A percentile compares a stretch with the other conserved stretches of the same genome.
These are phyloP conservation scores for Hyphantria cunea DNA, from an alignment of 1,140 invertebrate genomes.

Conservation along the genomic window DNA sequence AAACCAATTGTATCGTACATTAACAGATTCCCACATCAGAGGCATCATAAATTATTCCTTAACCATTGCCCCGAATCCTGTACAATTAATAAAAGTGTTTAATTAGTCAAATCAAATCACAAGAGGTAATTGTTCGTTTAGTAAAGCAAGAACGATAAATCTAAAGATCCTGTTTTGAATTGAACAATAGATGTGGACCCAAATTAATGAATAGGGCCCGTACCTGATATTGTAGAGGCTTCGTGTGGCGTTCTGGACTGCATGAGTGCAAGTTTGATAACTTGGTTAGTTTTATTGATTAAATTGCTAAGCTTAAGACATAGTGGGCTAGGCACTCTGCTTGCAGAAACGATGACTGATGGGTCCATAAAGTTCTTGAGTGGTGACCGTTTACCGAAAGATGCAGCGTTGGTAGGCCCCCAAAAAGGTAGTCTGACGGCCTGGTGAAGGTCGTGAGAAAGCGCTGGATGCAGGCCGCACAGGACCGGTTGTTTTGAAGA, in stretches of 20 bases:
- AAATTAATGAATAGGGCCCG: constrained; percentile 42
- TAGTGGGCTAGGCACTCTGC: too few species aligned
- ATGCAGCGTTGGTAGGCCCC: too few species aligned
- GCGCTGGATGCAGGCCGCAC: too few species aligned
- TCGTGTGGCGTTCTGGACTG: constrained; percentile 19
- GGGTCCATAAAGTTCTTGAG: too few species aligned
- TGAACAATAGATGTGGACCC: constrained; percentile 51
- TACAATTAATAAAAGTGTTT: constrained; percentile 54
- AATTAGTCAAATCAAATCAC: constrained; percentile 53
- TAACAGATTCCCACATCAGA: neutral
- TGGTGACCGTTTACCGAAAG: too few species aligned
- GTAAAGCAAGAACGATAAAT: constrained; percentile 51
- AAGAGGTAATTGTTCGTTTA: constrained; percentile 53
- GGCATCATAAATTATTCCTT: constrained; percentile 8
- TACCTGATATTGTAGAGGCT: constrained; percentile 30
- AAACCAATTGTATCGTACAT: too few species aligned
- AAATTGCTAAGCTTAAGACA: too few species aligned
- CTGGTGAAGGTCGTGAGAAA: too few species aligned
- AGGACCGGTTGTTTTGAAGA: too few species aligned
- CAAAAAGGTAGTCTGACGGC: too few species aligned
- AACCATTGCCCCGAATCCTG: constrained; percentile 21
- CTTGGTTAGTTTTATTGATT: constrained; percentile 15
- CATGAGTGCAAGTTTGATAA: neutral
- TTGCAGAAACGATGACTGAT: too few species aligned
- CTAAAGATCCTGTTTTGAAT: constrained; percentile 51